Percentiles rank a stretch among this genome's conserved stretches.
Evolutionary conservation across 2,888 invertebrate genomes (phyloP).

Genomic region (Lasioglossum figueresi): DNA sequence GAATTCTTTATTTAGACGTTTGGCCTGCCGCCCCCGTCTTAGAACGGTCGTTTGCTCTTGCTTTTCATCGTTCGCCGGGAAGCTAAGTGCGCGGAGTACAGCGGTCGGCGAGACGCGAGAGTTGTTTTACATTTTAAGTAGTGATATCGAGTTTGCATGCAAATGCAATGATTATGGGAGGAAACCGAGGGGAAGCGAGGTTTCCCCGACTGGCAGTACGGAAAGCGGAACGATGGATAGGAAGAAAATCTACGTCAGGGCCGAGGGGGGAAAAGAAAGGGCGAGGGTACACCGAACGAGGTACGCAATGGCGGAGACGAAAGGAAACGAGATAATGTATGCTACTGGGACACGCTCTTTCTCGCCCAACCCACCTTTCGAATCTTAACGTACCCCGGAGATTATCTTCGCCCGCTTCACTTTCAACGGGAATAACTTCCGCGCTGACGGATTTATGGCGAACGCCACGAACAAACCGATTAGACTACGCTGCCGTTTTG

Average conservation of each 20-base stretch:
- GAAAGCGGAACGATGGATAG: conserved; percentile 26
- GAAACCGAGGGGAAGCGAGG: conserved; percentile 66
- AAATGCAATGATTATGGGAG: conserved; percentile 85
- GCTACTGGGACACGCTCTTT: conserved; percentile 72
- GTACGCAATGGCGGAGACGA: conserved; percentile 56
- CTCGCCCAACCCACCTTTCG: conserved; percentile 52
- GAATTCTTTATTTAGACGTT: conserved; percentile 48
- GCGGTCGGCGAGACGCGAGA: conserved; percentile 68
- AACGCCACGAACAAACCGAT: conserved; percentile 36
- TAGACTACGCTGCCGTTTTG: conserved; percentile 38
- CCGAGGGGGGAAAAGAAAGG: conserved; percentile 11
- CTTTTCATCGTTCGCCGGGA: conserved; percentile 44
- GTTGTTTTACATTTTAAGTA: conserved; percentile 85
- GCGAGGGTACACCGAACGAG: conserved; percentile 28
- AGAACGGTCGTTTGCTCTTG: conserved; percentile 39
- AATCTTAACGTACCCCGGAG: conserved; percentile 65
- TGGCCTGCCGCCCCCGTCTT: neutral
- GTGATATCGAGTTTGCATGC: conserved; percentile 86
- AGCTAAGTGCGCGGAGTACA: conserved; percentile 20
- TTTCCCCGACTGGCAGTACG: conserved; percentile 48
- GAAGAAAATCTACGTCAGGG: conserved; percentile 44
- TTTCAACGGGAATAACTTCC: conserved; percentile 45
- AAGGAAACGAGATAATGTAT: conserved; percentile 74
- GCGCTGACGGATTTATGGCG: conserved; percentile 51
- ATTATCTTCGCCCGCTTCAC: conserved; percentile 54